Conservation (phyloP, 2,888 invertebrate genomes). For the Aelia acuminata region DNA sequence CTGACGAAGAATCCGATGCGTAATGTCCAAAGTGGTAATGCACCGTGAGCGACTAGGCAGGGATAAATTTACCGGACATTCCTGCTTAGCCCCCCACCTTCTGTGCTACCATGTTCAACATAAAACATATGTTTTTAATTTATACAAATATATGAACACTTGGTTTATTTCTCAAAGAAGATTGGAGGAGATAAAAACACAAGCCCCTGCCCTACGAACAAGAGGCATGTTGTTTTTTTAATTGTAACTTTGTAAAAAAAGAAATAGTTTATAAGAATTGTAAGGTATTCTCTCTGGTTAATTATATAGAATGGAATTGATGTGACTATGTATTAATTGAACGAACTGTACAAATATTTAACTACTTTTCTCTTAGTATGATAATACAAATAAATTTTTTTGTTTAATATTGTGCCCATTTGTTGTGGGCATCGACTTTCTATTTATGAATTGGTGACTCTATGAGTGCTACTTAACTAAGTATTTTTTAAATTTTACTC, state of each 20-base stretch:
- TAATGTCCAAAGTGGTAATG: constrained; percentile 63
- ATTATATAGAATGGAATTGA: constrained; percentile 64
- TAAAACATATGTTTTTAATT: constrained; percentile 52
- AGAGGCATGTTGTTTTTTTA: constrained; percentile 59
- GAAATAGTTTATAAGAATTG: constrained; percentile 62
- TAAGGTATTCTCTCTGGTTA: constrained; percentile 63
- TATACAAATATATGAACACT: constrained; percentile 61
- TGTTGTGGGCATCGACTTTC: constrained; percentile 39
- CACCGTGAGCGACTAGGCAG: constrained; percentile 56
- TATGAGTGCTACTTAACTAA: constrained; percentile 61
- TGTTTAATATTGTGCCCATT: not conserved
- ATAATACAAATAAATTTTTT: constrained; percentile 49
- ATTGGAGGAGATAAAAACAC: constrained; percentile 58
- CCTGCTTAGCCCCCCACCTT: constrained; percentile 56
- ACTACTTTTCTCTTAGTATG: constrained; percentile 53
- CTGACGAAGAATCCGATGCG: constrained; percentile 66
- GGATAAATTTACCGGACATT: constrained; percentile 15
- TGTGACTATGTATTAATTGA: constrained; percentile 64
- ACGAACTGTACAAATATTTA: constrained; percentile 65
- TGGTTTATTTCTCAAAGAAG: constrained; percentile 60
- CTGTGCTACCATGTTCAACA: not conserved
- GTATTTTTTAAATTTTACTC: constrained; percentile 56
- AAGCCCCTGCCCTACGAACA: constrained; percentile 59
- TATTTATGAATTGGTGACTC: constrained; percentile 59
- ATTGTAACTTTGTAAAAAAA: constrained; percentile 64